Evolutionary conservation across 1,140 invertebrate genomes (phyloP).

Genomic region (Zaprionus ornatus): DNA sequence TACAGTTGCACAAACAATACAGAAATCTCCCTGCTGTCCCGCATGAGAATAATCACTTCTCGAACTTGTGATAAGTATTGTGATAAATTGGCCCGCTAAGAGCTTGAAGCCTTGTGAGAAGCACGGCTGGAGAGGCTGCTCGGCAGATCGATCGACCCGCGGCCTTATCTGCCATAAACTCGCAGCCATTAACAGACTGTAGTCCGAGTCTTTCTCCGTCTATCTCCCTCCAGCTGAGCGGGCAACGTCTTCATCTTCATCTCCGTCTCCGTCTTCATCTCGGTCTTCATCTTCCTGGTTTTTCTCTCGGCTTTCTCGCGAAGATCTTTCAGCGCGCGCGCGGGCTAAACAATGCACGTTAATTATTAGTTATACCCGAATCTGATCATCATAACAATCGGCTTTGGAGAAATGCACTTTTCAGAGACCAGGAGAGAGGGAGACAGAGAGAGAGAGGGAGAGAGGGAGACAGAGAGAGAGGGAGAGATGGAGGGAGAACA

Average conservation of each 20-base stretch:
- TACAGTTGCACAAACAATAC: neutral
- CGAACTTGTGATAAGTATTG: neutral
- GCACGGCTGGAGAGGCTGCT: neutral
- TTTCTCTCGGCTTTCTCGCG: conserved; percentile 20
- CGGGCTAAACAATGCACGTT: conserved; percentile 49
- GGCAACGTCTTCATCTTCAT: neutral
- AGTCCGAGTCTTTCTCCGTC: neutral
- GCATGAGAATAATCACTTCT: neutral
- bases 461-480: neutral
- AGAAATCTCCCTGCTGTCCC: neutral
- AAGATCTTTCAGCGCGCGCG: conserved; percentile 36
- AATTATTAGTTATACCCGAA: conserved; percentile 55
- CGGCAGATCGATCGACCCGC: neutral
- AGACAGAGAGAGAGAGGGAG: neutral
- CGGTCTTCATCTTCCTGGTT: conserved; percentile 1
- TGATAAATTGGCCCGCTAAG: conserved; percentile 1
- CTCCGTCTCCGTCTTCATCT: neutral
- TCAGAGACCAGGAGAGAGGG: neutral
- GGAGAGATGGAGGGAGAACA: neutral
- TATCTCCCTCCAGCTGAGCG: neutral
- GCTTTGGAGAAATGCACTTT: conserved; percentile 38
- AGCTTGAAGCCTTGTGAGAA: neutral
- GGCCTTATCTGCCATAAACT: neutral
- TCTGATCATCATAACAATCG: conserved; percentile 57
- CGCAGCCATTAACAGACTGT: neutral